A percentile compares a stretch with the other conserved stretches of the same genome.
These are phyloP conservation scores for Drosophila biarmipes DNA, from an alignment of 1,140 invertebrate species.

Conservation along the genomic window DNA sequence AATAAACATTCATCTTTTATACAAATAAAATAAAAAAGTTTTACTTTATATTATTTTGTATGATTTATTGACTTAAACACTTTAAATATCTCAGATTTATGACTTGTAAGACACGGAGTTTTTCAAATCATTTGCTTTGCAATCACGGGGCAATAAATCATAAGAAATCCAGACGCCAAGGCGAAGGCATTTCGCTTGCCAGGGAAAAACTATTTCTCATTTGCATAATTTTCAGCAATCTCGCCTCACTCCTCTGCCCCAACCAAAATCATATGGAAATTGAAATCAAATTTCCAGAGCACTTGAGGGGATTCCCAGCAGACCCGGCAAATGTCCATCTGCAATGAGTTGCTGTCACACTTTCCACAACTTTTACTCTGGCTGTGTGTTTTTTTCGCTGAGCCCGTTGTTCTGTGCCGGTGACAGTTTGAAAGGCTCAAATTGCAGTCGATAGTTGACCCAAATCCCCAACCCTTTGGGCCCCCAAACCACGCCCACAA, in stretches of 20 bases:
- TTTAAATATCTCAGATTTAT: neutral
- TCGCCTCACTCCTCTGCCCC: neutral
- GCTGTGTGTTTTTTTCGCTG: neutral
- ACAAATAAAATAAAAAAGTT: too few relatives aligned
- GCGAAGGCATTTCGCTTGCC: slow-evolving; percentile 9
- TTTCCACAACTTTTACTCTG: slow-evolving; percentile 37
- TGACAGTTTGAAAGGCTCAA: slow-evolving; percentile 71
- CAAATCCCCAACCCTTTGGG: slow-evolving; percentile 43
- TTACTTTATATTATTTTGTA: too few relatives aligned
- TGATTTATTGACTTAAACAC: neutral
- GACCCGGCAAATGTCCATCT: slow-evolving; percentile 48
- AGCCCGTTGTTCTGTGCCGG: slow-evolving; percentile 36
- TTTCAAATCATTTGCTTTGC: slow-evolving; percentile 17
- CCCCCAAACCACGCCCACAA: neutral
- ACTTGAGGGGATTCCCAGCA: slow-evolving; percentile 58
- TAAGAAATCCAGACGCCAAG: slow-evolving; percentile 1
- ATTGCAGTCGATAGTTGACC: slow-evolving; percentile 77
- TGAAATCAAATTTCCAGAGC: slow-evolving; percentile 77
- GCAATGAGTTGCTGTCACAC: slow-evolving; percentile 58
- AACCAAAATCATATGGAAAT: slow-evolving; percentile 74
- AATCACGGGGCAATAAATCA: slow-evolving; percentile 19
- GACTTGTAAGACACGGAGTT: neutral
- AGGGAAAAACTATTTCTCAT: slow-evolving; percentile 30
- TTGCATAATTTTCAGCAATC: slow-evolving; percentile 37
- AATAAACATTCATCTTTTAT: too few relatives aligned